phyloP scores from a whole-genome alignment of 2,888 invertebrate genomes.

The Rapana venosa region DNA sequence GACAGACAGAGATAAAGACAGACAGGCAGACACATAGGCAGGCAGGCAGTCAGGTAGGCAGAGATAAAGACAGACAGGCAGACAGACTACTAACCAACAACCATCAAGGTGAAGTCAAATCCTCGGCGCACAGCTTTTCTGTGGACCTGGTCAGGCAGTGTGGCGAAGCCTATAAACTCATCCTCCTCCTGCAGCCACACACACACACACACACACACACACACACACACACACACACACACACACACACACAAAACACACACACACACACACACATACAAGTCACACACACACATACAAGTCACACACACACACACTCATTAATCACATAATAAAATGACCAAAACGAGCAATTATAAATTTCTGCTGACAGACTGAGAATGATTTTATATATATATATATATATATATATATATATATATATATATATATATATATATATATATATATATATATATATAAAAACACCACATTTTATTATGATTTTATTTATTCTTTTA shows the following conservation, averaged over 20 bases:
- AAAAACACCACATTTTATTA: no score
- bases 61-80: background rate
- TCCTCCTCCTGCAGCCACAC: constrained; percentile 61
- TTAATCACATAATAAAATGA: background rate
- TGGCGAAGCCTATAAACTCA: constrained; percentile 75
- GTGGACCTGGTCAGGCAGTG: constrained; percentile 75
- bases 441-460: background rate
- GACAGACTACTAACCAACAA: constrained; percentile 63
- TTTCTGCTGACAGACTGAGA: background rate
- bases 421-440: background rate
- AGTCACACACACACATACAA: no score
- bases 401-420: no score
- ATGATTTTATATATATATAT: background rate
- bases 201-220: constrained; percentile 1
- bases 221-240: background rate
- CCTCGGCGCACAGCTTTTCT: constrained; percentile 75
- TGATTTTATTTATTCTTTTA: no score
- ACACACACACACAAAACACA: background rate
- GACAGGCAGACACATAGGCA: background rate
- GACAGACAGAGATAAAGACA: background rate
- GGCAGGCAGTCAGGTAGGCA: background rate
- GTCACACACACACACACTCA: background rate
- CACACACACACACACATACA: no score
- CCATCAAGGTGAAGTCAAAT: constrained; percentile 76
- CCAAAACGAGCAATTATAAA: background rate